Conservation (phyloP, 2,113 vertebrate genomes). For the Lucifuga dentata region DNA sequence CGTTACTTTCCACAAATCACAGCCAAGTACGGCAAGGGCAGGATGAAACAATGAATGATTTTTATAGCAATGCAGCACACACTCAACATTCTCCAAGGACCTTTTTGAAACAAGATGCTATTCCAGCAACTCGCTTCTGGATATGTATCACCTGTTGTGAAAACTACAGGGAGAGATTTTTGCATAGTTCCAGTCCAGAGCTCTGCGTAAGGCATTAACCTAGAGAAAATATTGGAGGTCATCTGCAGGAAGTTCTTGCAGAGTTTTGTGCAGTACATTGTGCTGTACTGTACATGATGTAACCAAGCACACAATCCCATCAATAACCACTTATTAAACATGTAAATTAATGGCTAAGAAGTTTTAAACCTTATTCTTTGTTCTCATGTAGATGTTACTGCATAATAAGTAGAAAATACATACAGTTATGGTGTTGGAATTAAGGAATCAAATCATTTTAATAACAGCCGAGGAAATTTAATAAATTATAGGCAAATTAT, state of each 20-base stretch:
- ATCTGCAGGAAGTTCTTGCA: constrained; percentile 28
- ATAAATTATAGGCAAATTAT: too few species aligned
- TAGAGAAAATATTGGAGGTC: constrained; percentile 54
- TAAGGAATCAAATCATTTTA: too few species aligned
- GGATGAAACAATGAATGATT: constrained; percentile 56
- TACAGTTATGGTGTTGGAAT: too few species aligned
- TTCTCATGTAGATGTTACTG: background rate
- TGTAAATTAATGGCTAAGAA: background rate
- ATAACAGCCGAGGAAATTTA: too few species aligned
- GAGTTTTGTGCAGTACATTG: constrained; percentile 23
- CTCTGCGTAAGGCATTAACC: constrained; percentile 71
- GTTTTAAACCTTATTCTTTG: background rate
- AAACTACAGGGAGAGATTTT: constrained; percentile 40
- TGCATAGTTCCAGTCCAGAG: constrained; percentile 27
- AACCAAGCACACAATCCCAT: constrained; percentile 15
- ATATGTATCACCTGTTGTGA: constrained; percentile 18
- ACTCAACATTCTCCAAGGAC: constrained; percentile 52
- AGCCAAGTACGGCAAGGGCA: constrained; percentile 60
- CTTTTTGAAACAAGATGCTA: constrained; percentile 48
- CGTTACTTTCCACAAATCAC: constrained; percentile 70
- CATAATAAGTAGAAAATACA: background rate
- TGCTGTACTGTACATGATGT: constrained; percentile 28
- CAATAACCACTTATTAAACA: background rate
- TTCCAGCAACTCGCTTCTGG: constrained; percentile 47
- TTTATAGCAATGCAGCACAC: constrained; percentile 53